phyloP scores from a whole-genome alignment of 1,140 invertebrate species.

The Brachystomella parvula region DNA sequence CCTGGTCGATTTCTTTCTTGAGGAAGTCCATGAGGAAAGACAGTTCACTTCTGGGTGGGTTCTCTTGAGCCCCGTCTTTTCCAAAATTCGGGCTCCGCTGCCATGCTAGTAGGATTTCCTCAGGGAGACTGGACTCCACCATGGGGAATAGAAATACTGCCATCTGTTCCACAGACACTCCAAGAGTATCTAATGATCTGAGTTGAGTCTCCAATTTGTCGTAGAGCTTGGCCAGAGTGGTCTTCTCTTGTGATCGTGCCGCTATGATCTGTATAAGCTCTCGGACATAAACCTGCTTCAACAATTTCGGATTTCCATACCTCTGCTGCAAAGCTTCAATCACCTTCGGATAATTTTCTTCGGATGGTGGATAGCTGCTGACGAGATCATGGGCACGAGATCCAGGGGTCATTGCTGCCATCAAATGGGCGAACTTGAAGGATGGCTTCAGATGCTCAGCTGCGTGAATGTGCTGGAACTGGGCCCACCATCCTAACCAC shows the following conservation, averaged over 20 bases:
- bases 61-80: not conserved
- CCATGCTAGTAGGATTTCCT: conserved; percentile 39
- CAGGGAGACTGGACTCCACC: conserved; percentile 40
- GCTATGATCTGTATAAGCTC: not conserved
- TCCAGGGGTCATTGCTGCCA: conserved; percentile 23
- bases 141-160: conserved; percentile 41
- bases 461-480: conserved; percentile 41
- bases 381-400: conserved; percentile 9
- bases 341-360: conserved; percentile 7
- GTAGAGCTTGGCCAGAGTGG: conserved; percentile 25
- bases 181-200: conserved; percentile 41
- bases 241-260: not conserved
- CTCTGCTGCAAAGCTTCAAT: not conserved
- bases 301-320: not conserved
- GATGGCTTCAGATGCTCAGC: conserved; percentile 34
- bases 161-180: conserved; percentile 41
- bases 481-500: conserved; percentile 42
- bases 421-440: conserved; percentile 39
- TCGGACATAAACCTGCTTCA: conserved; percentile 8
- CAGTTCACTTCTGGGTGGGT: not conserved
- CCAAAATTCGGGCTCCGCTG: conserved; percentile 28
- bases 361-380: conserved; percentile 1
- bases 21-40: conserved; percentile 38
- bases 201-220: conserved; percentile 36
- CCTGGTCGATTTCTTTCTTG: conserved; percentile 33